A percentile compares a stretch with the other conserved stretches of the same genome.
Conservation (phyloP, 2,797 vertebrate genomes). For the Malacoraja senta region DNA sequence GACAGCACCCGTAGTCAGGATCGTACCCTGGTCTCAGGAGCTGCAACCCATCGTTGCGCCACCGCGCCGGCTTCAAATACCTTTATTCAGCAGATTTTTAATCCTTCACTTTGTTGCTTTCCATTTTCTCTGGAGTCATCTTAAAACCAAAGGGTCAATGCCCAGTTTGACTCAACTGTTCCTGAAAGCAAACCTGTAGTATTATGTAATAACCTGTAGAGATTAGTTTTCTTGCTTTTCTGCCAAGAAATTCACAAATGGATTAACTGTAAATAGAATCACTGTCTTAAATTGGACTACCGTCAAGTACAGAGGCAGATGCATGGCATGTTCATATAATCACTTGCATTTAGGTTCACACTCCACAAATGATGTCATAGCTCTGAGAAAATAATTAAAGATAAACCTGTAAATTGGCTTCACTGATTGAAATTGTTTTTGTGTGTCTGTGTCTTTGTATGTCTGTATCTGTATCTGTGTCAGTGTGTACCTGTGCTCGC, state of each 20-base stretch:
- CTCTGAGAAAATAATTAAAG: neutral
- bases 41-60: too few species aligned
- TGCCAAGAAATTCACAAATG: neutral
- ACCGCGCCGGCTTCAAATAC: too few species aligned
- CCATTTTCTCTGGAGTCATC: neutral
- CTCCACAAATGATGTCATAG: neutral
- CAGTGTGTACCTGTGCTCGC: too few species aligned
- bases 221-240: neutral
- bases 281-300: neutral
- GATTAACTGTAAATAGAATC: neutral
- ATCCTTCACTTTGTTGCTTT: neutral
- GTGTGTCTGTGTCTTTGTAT: too few species aligned
- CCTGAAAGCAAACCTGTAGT: neutral
- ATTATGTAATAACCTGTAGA: neutral
- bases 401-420: too few species aligned
- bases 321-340: too few species aligned
- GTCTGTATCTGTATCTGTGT: too few species aligned
- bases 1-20: too few species aligned
- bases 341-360: too few species aligned
- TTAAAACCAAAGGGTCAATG: neutral
- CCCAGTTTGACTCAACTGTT: neutral
- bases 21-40: too few species aligned
- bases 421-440: neutral
- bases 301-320: neutral
- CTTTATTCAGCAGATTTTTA: neutral